These are phyloP conservation scores for Brachyhypopomus gauderio DNA, from an alignment of 2,113 vertebrate genomes.

Conservation along the genomic window DNA sequence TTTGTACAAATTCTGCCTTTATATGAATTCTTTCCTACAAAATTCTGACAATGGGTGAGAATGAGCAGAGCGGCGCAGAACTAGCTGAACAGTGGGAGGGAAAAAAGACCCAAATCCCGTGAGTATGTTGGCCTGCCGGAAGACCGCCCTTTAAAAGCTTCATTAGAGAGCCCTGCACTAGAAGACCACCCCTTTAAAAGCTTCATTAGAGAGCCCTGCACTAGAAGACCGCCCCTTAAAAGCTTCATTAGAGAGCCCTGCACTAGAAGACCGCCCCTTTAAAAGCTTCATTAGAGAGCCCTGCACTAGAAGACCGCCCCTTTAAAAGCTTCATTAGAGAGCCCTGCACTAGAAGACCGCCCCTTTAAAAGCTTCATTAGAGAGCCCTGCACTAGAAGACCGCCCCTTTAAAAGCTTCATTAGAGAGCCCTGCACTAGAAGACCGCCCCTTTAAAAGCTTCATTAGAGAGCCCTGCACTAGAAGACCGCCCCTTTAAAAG, in stretches of 20 bases:
- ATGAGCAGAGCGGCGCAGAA: background rate
- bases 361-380: conserved; percentile 22
- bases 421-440: conserved; percentile 26
- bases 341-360: conserved; percentile 8
- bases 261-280: conserved; percentile 6
- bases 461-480: conserved; percentile 27
- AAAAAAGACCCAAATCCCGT: background rate
- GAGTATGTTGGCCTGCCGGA: background rate
- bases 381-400: conserved; percentile 15
- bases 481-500: conserved; percentile 5
- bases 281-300: conserved; percentile 25
- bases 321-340: conserved; percentile 30
- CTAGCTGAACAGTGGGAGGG: background rate
- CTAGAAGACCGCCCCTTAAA: conserved; percentile 5
- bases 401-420: conserved; percentile 12
- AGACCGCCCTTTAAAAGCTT: conserved; percentile 13
- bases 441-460: conserved; percentile 11
- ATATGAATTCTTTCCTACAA: background rate
- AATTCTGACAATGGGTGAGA: background rate
- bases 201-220: conserved; percentile 27
- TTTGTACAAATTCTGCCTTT: background rate
- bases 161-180: conserved; percentile 27
- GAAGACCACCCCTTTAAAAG: conserved; percentile 5
- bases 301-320: conserved; percentile 1
- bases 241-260: conserved; percentile 26